Evolutionary conservation across 1,140 invertebrate species (phyloP).

Genomic region (Lepidotrigona ventralis): DNA sequence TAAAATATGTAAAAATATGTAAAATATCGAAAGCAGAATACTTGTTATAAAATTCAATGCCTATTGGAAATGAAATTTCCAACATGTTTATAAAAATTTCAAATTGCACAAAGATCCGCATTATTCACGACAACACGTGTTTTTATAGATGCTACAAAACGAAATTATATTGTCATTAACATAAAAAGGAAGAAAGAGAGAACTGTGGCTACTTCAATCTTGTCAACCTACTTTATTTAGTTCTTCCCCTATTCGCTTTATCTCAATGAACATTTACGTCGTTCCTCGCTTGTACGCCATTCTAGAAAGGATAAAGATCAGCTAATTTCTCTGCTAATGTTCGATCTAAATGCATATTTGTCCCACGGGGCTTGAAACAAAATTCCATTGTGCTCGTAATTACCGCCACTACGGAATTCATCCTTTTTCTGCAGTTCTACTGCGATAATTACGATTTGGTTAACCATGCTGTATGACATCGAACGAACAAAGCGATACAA

Average conservation of each 20-base stretch:
- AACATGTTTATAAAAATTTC: too few relatives aligned
- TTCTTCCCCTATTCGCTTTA: slow-evolving; percentile 20
- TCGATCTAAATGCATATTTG: slow-evolving; percentile 56
- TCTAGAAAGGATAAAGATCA: slow-evolving; percentile 47
- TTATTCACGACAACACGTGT: too few relatives aligned
- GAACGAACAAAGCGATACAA: background rate
- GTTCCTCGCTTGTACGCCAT: slow-evolving; percentile 15
- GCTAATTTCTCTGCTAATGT: slow-evolving; percentile 56
- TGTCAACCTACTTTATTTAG: background rate
- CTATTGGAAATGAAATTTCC: too few relatives aligned
- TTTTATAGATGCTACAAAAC: background rate
- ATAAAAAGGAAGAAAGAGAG: background rate
- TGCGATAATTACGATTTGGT: background rate
- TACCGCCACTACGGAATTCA: background rate
- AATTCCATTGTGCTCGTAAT: slow-evolving; percentile 21
- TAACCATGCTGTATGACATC: background rate
- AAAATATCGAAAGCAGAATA: too few relatives aligned
- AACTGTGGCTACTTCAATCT: background rate
- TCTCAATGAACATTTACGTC: slow-evolving; percentile 3
- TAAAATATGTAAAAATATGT: too few relatives aligned
- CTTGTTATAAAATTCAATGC: too few relatives aligned
- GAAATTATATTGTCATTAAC: too few relatives aligned
- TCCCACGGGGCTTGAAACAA: slow-evolving; percentile 45
- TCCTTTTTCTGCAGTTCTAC: background rate
- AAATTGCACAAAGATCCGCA: too few relatives aligned